Percentiles rank a stretch among this genome's conserved stretches.
Conservation (phyloP, 2,888 invertebrate genomes). For the Scaptodrosophila latifasciaeformis region DNA sequence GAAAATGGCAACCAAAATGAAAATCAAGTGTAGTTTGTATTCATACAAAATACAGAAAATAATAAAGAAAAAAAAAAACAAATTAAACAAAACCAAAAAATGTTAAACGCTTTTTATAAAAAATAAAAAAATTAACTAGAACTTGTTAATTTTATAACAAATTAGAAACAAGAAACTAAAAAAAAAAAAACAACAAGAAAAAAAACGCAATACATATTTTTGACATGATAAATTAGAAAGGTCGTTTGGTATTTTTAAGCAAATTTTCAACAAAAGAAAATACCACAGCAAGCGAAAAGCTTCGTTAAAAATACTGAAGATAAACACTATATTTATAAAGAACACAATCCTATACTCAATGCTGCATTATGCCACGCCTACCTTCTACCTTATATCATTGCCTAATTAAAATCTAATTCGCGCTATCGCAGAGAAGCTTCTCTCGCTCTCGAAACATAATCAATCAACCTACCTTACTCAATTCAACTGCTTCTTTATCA, state of each 20-base stretch:
- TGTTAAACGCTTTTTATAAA: slow-evolving; percentile 7
- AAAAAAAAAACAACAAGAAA: slow-evolving; percentile 12
- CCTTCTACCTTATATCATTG: slow-evolving; percentile 48
- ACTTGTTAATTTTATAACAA: slow-evolving; percentile 39
- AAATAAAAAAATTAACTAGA: slow-evolving; percentile 16
- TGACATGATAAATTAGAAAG: slow-evolving; percentile 30
- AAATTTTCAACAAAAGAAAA: slow-evolving; percentile 2
- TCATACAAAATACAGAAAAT: too few species aligned
- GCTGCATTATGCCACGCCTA: slow-evolving; percentile 51
- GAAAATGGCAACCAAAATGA: slow-evolving; percentile 5
- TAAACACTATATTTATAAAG: slow-evolving; percentile 23
- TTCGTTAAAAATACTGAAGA: slow-evolving; percentile 37
- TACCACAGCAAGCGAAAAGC: slow-evolving; percentile 19
- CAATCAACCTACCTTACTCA: slow-evolving; percentile 49
- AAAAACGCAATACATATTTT: slow-evolving; percentile 39
- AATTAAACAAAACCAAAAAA: neutral
- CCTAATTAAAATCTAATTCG: neutral
- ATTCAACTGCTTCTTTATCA: slow-evolving; percentile 38
- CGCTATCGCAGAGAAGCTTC: slow-evolving; percentile 2
- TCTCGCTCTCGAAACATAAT: slow-evolving; percentile 40
- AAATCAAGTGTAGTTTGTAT: too few species aligned
- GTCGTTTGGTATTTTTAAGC: slow-evolving; percentile 9
- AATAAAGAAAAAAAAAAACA: too few species aligned
- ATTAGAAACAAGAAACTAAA: slow-evolving; percentile 22
- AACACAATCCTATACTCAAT: slow-evolving; percentile 37